Conservation (phyloP, 30 jellyfish, hydroid and myxozoan species). For the Mastigias papua region DNA sequence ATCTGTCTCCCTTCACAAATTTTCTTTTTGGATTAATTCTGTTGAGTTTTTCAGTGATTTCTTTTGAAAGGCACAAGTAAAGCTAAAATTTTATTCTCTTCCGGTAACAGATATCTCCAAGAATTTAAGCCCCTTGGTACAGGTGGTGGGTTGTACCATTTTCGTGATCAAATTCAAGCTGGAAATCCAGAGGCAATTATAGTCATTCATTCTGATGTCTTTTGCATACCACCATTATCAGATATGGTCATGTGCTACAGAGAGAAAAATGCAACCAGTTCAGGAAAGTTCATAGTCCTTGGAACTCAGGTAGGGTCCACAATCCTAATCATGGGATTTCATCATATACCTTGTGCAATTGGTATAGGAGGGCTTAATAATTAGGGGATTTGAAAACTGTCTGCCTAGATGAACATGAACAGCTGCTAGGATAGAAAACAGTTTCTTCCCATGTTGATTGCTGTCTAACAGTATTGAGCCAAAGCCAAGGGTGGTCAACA, state of each 20-base stretch:
- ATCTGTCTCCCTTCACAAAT: background rate
- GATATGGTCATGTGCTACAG: constrained; percentile 75
- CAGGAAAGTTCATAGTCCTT: constrained; percentile 77
- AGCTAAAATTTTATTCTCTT: background rate
- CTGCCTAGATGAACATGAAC: no score
- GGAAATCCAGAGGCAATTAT: constrained; percentile 81
- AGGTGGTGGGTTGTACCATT: constrained; percentile 96
- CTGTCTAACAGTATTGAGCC: no score
- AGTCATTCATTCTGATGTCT: constrained; percentile 95
- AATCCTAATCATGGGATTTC: background rate
- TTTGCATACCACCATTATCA: constrained; percentile 85
- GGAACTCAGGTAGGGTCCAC: constrained; percentile 82
- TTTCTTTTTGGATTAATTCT: no score
- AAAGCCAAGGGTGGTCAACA: no score
- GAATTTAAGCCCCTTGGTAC: constrained; percentile 97
- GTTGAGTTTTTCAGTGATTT: no score
- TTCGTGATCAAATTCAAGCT: constrained; percentile 92
- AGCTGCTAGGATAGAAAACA: no score
- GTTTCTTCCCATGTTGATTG: no score
- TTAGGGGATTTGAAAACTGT: no score
- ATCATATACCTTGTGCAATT: no score
- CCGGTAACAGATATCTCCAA: constrained; percentile 78
- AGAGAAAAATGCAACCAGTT: constrained; percentile 46
- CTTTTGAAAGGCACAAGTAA: background rate
- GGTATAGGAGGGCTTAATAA: no score